phyloP scores from a whole-genome alignment of 2,113 vertebrate genomes.

The Haemorhous mexicanus region DNA sequence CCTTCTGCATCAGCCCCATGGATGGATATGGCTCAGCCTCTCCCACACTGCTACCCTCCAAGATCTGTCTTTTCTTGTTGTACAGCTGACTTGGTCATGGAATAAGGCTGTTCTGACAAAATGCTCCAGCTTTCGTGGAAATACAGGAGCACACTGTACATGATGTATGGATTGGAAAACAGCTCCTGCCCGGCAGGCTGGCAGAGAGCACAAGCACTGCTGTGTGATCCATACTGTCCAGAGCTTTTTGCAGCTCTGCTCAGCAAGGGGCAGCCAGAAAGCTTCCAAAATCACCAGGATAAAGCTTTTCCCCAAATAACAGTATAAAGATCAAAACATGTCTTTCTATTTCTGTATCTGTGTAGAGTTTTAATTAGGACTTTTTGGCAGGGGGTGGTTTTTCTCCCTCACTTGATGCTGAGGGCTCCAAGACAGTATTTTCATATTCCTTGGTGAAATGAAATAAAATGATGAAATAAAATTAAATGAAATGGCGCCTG shows the following conservation, averaged over 20 bases:
- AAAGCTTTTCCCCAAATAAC: neutral
- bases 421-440: neutral
- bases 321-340: neutral
- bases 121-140: neutral
- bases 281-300: neutral
- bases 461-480: neutral
- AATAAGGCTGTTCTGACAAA: neutral
- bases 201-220: neutral
- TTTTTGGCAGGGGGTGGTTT: neutral
- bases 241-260: neutral
- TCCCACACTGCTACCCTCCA: rapidly evolving
- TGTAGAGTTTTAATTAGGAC: neutral
- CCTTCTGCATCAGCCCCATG: neutral
- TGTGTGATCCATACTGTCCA: neutral
- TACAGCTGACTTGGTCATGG: neutral
- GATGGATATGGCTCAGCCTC: neutral
- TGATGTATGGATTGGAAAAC: neutral
- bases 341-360: neutral
- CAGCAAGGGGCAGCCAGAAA: neutral
- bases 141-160: neutral
- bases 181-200: neutral
- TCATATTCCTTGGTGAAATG: neutral
- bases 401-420: neutral
- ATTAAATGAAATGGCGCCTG: neutral
- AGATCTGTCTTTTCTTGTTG: neutral